Evolutionary conservation across 1,140 invertebrate genomes (phyloP), one percentile per base, ranked within the genome.

Genomic region (Chrysoperla carnea): DNA sequence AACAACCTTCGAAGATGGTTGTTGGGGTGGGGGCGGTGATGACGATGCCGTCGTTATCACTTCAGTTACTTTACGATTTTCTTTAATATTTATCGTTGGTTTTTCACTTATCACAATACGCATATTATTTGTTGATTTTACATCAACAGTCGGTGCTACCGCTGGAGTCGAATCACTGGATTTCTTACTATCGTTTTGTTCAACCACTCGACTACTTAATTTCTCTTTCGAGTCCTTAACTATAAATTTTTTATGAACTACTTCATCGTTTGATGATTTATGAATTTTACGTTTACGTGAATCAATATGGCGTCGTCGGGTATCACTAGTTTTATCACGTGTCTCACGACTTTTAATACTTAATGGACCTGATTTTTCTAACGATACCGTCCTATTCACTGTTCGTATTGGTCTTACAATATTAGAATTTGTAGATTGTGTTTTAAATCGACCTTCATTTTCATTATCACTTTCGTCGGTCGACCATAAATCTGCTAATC

Each of bases 391-490:
- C 8, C n/a, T 9, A 33, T 33, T 33, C n/a, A 33, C 8, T 33
- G 8, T 33, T 11, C 6, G 2, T 33, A 12, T 33, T 11, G 8
- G 8, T 4, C 6, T 33, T 6, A 9, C 31, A 33, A 6, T 6
- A 11, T 33, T 12, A 33, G 8, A 2, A 33, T 9, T 33, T 33
- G n/a, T 4, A 4, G 8, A 11, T 33, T 9, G n/a, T 33, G n/a
- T 12, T 47, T 60, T 60, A 41, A 58, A 58, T 8, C 55, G 28
- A 4, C 55, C 55, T 42, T 60, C 57, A 40, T 61, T 57, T 36
- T 51, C 53, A 33, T 47, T 49, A 6, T 45, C 46, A 0, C 50
- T 53, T 37, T 59, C 57, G 40, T 58, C 57, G 37, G 59, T 57
- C 0, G 56, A 56, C 45, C 59, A 61, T 6, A 61, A 31, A 47